phyloP scores from a whole-genome alignment of 2,797 vertebrate species.

The Phrynocephalus guinanensis region DNA sequence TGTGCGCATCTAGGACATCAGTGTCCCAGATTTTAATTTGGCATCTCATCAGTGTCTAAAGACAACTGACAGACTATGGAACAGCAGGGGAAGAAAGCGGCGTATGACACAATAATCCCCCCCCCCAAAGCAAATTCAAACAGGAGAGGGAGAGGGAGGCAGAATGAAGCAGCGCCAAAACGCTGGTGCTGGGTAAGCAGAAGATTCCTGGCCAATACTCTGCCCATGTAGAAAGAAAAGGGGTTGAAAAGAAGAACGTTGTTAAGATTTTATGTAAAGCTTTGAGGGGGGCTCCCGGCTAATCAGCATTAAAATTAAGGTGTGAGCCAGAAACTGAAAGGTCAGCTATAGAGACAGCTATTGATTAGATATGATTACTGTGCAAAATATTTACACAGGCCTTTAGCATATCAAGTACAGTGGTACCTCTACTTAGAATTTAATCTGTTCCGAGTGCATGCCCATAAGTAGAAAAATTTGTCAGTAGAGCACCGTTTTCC shows the following conservation, averaged over 20 bases:
- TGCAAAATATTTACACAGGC: background rate
- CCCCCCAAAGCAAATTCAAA: background rate
- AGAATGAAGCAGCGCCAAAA: background rate
- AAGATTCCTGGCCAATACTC: constrained; percentile 11
- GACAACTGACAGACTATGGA: constrained; percentile 53
- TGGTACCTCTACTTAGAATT: background rate
- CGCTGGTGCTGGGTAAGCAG: background rate
- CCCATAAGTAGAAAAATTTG: no score
- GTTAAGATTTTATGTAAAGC: background rate
- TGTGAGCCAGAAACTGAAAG: background rate
- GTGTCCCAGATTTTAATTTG: constrained; percentile 55
- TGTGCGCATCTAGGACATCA: constrained; percentile 56
- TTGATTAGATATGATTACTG: accelerated
- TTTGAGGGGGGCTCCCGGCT: background rate
- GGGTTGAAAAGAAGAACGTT: background rate
- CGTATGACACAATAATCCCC: constrained; percentile 17
- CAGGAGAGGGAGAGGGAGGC: no score
- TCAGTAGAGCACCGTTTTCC: no score
- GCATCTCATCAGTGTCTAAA: constrained; percentile 48
- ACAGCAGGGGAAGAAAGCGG: constrained; percentile 1
- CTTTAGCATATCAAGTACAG: background rate
- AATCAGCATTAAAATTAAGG: constrained; percentile 18
- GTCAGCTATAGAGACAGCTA: background rate
- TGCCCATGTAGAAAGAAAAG: accelerated
- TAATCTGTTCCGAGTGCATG: background rate